Evolutionary conservation across 2,888 invertebrate species (phyloP).

Genomic region (Xanthostigma xanthostigma): DNA sequence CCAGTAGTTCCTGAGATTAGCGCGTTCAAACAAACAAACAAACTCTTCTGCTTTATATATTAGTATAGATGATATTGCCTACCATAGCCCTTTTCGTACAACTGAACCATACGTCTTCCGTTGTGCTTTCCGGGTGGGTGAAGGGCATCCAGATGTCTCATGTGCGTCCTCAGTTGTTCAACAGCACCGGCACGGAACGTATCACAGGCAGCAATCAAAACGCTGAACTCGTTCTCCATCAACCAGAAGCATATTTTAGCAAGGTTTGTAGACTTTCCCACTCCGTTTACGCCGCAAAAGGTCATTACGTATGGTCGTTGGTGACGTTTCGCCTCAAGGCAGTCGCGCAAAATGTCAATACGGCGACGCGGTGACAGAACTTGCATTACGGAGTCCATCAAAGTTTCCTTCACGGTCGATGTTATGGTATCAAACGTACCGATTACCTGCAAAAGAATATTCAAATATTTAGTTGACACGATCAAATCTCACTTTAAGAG

Average conservation of each 20-base stretch:
- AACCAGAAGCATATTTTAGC: conserved; percentile 99
- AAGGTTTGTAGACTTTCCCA: conserved; percentile 96
- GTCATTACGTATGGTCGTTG: conserved; percentile 85
- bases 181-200: conserved; percentile 99
- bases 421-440: conserved; percentile 94
- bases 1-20: no score
- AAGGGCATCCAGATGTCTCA: conserved; percentile 79
- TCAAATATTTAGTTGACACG: no score
- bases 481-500: no score
- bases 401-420: conserved; percentile 68
- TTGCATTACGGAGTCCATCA: conserved; percentile 83
- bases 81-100: conserved; percentile 96
- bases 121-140: conserved; percentile 66
- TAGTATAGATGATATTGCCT: conserved; percentile 4
- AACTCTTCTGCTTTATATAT: background rate
- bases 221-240: conserved; percentile 90
- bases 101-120: conserved; percentile 69
- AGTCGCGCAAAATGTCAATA: conserved; percentile 92
- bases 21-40: no score
- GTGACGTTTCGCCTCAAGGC: conserved; percentile 69
- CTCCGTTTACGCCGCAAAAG: conserved; percentile 98
- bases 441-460: conserved; percentile 36
- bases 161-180: conserved; percentile 93
- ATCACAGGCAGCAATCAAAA: conserved; percentile 96
- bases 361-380: conserved; percentile 89